Percentiles rank a stretch among this genome's conserved stretches.
Conservation (phyloP, 1,140 invertebrate genomes). For the Conopomorpha cramerella region DNA sequence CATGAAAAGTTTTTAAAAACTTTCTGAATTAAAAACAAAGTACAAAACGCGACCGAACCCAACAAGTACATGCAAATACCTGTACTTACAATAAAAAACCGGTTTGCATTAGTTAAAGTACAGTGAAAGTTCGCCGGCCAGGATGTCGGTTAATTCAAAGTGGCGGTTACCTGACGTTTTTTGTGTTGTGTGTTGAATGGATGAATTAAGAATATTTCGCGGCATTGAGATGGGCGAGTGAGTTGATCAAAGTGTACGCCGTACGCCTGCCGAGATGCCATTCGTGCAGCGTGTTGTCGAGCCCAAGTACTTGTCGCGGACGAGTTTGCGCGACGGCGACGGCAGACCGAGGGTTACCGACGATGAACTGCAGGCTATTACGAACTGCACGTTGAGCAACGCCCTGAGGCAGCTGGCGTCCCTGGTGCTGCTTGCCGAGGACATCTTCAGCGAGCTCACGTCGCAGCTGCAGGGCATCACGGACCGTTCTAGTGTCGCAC, state of each 20-base stretch:
- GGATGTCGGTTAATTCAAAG: slow-evolving; percentile 59
- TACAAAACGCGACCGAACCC: no score
- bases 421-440: slow-evolving; percentile 75
- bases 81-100: no score
- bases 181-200: slow-evolving; percentile 57
- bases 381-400: slow-evolving; percentile 77
- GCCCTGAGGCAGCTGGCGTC: slow-evolving; percentile 77
- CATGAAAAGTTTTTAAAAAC: no score
- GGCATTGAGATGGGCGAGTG: slow-evolving; percentile 42
- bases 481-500: slow-evolving; percentile 67
- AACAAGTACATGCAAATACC: no score
- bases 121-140: slow-evolving; percentile 42
- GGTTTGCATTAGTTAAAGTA: no score
- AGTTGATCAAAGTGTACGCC: slow-evolving; percentile 25
- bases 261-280: slow-evolving; percentile 64
- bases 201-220: slow-evolving; percentile 51
- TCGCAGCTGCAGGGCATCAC: slow-evolving; percentile 69
- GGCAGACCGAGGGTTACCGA: slow-evolving; percentile 65
- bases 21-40: no score
- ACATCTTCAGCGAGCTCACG: slow-evolving; percentile 76
- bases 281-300: slow-evolving; percentile 73
- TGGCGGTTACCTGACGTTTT: slow-evolving; percentile 60
- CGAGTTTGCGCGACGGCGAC: slow-evolving; percentile 61
- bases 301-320: slow-evolving; percentile 69
- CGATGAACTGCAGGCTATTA: slow-evolving; percentile 74